Evolutionary conservation across 2,888 invertebrate genomes (phyloP), one percentile per base, ranked within the genome.

Genomic region (Machimus atricapillus): DNA sequence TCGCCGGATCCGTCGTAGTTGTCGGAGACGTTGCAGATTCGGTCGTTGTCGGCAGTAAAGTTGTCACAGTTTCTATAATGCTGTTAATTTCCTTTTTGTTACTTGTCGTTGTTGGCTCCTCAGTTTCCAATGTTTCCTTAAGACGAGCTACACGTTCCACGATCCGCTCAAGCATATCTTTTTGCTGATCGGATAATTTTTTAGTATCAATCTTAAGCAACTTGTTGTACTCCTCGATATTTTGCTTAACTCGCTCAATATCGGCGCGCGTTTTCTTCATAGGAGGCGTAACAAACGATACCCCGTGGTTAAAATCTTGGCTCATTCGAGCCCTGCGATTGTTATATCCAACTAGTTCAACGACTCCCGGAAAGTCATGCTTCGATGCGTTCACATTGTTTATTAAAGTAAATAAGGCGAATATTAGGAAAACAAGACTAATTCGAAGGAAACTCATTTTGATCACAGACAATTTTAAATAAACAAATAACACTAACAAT

Each of bases 141-240:
- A 92, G 89, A 1, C 92, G 90, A 2, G 92, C 93, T 87, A 92
- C 92, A 66, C 92, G 90, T 85, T 92, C 92, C 46, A 92, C 92
- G 73, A 93, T 93, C n/a, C 91, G 89, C 85, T 92, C 91, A 78
- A 93, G 89, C 90, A 93, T 92, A 87, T 92, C 91, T 90, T 92
- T 92, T 87, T 93, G 92, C 40, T 92, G 92, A 87, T 92, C 92
- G 0, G 92, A 92, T 76, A 93, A 88, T 88, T 92, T 92, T 89
- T 91, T 91, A 0, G 92, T 92, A 88, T 92, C 92, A 88, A 92
- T 82, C 87, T 92, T 91, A 4, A 92, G 87, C 16, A 92, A 88
- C 31, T 91, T 90, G 88, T 92, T 92, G 87, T 92, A 92, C 88
- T 92, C 92, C 82, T 91, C 91, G 86, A 92, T 92, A 86, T 92